These are phyloP conservation scores for Napeogenes inachia DNA, from an alignment of 2,888 invertebrate species.

Conservation along the genomic window DNA sequence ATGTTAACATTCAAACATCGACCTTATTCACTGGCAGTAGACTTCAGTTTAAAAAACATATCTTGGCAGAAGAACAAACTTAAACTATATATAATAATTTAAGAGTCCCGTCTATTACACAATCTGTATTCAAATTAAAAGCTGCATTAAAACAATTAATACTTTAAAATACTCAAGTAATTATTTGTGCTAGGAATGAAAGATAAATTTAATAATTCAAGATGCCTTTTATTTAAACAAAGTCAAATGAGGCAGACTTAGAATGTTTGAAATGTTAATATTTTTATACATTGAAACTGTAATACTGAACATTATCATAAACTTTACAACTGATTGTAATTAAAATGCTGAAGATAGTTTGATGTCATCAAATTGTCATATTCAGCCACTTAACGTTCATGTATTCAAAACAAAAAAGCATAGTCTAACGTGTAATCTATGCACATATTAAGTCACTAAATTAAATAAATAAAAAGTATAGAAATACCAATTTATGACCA, in stretches of 20 bases:
- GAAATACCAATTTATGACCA: conserved; percentile 13
- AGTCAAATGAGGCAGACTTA: neutral
- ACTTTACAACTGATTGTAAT: too few relatives aligned
- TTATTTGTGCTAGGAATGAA: conserved; percentile 41
- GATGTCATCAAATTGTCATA: too few relatives aligned
- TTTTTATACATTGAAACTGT: neutral
- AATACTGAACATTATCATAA: neutral
- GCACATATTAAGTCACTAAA: neutral
- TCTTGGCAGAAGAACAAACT: conserved; percentile 32
- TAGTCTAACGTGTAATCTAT: neutral
- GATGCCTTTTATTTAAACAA: neutral
- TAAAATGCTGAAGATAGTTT: too few relatives aligned
- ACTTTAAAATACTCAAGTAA: conserved; percentile 56
- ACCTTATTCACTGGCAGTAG: conserved; percentile 49
- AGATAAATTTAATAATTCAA: conserved; percentile 16
- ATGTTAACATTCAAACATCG: conserved; percentile 33
- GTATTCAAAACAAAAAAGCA: neutral
- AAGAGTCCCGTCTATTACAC: conserved; percentile 33
- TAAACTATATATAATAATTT: conserved; percentile 32
- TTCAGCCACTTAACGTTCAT: neutral
- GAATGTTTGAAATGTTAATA: neutral
- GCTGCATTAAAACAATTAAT: conserved; percentile 54
- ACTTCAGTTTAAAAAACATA: conserved; percentile 35
- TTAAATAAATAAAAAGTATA: conserved; percentile 5
- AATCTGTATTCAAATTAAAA: conserved; percentile 36